Evolutionary conservation across 2,888 invertebrate genomes (phyloP), one percentile per base, ranked within the genome.

Genomic region (Sericinus montela): DNA sequence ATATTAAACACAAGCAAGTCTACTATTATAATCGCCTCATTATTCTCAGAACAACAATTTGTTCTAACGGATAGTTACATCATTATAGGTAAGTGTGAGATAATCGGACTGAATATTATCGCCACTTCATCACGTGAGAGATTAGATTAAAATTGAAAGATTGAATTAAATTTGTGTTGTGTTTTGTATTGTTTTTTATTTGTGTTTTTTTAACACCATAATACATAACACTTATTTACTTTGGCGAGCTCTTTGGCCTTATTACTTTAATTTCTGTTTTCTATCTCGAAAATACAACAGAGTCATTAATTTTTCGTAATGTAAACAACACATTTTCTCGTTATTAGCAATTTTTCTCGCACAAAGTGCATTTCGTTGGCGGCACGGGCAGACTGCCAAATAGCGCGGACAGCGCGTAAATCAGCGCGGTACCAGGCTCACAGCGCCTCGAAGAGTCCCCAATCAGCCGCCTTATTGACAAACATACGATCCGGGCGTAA

Each of bases 381-480:
- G 73, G 72, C 65, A 72, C 75, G 80, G 82, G 83, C 83, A 80
- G 32, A 53, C 60, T 63, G 83, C 83, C 84, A 83, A 84, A 75
- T 78, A 68, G 78, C 74, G 69, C 76, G 72, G 68, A 66, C 67
- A 67, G 70, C 66, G 70, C 68, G 75, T 79, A 80, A 79, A 78
- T 75, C 75, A 74, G 65, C 62, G 48, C 55, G 53, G 68, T 74
- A 80, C 78, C 74, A 77, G 74, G 75, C 70, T 69, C 65, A 64
- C 73, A 81, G 75, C 67, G 73, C 69, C 62, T 60, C 67, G 72
- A 75, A 70, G 74, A 80, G 80, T 68, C 72, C 3, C 77, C 83
- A 84, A 84, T 84, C 85, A 84, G 74, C 71, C 77, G 73, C 72
- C 67, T 78, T 81, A 85, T 85, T 84, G 85, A 84, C 86, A 85